Base-by-base conservation (phyloP, 64 coral and sea anemone species). In the Dendrophyllia cribrosa region DNA sequence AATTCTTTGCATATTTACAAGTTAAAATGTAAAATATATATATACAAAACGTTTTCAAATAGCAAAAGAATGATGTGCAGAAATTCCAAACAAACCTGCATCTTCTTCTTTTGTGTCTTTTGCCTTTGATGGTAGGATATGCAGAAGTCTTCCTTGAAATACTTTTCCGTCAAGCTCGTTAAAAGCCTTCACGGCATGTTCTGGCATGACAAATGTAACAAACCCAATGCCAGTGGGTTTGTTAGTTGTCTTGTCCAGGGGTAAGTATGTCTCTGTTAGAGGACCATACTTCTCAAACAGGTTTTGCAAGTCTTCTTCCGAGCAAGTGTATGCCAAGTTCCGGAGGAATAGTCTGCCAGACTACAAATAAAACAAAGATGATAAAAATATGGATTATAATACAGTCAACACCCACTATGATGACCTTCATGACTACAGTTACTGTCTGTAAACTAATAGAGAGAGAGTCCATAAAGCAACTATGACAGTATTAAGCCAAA, bases 181-280 rank as follows among this genome's bases (percentile, higher is more conserved):
- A 50, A 96, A 96, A 9, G 97, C 97, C 55, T 99, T 93, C 7
- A 99, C 97, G 14, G 97, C 97, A 88, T 99, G 97, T 51, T 99
- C 97, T 49, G 97, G 97, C 91, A 99, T 99, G 10, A 99, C 66
- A 61, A 96, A 96, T 74, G 94, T 99, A 4, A 99, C 88, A 88
- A 96, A 99, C 43, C 94, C 97, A 88, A 98, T 93, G 51, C 97
- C 94, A 51, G 90, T 98, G 6, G 94, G 86, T 72, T 96, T 95
- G 78, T 96, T 87, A 45, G 79, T 93, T 46, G 81, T 82, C 77
- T 96, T 98, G 77, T 98, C 97, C 2, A 96, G 72, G 13, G 97
- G 97, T 44, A 96, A 87, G 60, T 96, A 92, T 21, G 95, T 95
- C 66, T 98, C 97, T 75, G 97, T 93, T 11, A 95, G 75, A 7